Conservation (phyloP, 2,113 vertebrate genomes). For the Tragelaphus scriptus region DNA sequence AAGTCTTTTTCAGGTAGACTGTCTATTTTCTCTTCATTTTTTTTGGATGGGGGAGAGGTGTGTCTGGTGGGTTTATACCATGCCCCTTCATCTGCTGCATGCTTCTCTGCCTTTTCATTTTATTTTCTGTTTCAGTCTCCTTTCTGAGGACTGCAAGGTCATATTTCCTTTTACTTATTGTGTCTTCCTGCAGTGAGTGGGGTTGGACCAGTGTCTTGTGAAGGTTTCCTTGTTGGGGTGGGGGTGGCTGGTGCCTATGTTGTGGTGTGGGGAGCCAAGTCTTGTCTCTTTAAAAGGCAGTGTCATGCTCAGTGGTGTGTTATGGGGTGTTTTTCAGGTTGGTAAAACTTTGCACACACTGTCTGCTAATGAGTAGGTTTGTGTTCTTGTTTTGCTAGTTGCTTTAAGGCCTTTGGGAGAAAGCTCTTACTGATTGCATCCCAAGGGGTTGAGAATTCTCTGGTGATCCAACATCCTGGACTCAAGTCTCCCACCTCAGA, state of each 20-base stretch:
- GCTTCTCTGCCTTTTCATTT: no score
- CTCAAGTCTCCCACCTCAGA: background rate
- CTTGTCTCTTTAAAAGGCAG: background rate
- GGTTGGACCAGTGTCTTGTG: no score
- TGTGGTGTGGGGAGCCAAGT: background rate
- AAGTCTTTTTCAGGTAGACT: background rate
- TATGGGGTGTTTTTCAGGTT: background rate
- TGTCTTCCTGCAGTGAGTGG: no score
- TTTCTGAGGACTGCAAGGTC: no score
- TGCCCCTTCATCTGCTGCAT: no score
- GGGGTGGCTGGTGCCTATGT: background rate
- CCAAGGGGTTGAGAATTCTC: background rate
- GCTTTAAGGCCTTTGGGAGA: background rate
- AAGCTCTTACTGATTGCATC: background rate
- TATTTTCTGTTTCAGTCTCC: no score
- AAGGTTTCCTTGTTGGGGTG: no score
- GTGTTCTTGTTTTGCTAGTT: background rate
- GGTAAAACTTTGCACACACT: background rate
- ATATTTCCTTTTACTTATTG: no score
- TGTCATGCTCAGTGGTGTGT: background rate
- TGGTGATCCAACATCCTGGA: background rate
- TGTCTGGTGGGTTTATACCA: no score
- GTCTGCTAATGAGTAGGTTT: background rate
- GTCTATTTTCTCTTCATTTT: background rate
- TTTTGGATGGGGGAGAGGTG: rapidly evolving